Base-by-base conservation (phyloP, 2,888 invertebrate genomes). In the Zootermopsis nevadensis region DNA sequence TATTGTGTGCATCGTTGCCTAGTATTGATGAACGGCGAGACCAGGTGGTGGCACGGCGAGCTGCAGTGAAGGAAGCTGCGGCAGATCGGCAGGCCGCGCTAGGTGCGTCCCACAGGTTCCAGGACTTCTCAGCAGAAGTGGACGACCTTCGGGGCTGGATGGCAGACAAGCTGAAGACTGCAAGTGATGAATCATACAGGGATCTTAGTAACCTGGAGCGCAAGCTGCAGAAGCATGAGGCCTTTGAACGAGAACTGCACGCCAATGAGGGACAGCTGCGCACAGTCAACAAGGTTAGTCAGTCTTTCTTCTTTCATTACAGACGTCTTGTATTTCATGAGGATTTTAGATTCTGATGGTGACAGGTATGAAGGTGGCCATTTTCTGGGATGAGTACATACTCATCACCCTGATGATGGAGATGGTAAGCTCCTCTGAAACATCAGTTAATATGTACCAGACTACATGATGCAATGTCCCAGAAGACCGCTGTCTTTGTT, bases 161-260 rank as follows among this genome's bases (percentile, higher is more conserved):
- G 83, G 92, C 94, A 35, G 98, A 98, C 88, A 99, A 99, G 90
- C 93, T 95, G 81, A 94, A 95, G 88, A 96, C 97, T 0, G 98
- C 98, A 0, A 94, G 95, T 1, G 98, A 99, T 87, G 98, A 98
- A 89, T 97, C 95, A 84, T 98, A 98, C 89, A 91, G 97, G 30
- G 98, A 98, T 88, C 90, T 98, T 30, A 94, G 93, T 67, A 98
- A 99, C 89, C 90, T 98, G 85, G 97, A 98, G 86, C 92, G 98
- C 0, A 98, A 98, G 88, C 90, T 98, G 1, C 98, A 98, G 89
- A 98, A 98, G 88, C 99, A 99, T 88, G 97, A 98, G 89, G 98
- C 99, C 0, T 99, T 99, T 88, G 98, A 99, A 88, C 92, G 98
- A 0, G 99, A 99, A 88, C 90, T 99, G 31, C 93, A 96, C 77